Evolutionary conservation across 2,888 invertebrate species (phyloP), one percentile per base, ranked within the genome.

Genomic region (Caenorhabditis panamensis): DNA sequence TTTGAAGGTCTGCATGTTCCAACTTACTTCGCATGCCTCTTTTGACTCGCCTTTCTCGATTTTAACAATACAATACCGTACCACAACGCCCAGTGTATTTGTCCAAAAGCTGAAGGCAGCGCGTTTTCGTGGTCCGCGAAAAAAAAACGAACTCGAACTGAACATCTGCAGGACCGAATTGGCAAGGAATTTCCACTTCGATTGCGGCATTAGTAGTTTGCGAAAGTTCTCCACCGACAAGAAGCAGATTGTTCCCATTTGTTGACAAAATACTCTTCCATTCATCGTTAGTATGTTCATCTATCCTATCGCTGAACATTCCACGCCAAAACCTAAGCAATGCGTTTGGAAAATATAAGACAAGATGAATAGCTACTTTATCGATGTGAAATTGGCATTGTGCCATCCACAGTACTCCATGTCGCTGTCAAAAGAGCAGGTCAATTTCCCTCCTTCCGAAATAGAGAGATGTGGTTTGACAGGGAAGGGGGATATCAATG

Each of bases 361-460:
- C 16, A 41, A 24, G n/a, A n/a, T n/a, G 8, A 22, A 11, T 20
- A n/a, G 20, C 26, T 20, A 81, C 72, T 77, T 81, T 31, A 77
- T 49, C 11, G 56, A 44, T 3, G 72, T 72, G 18, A 63, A 53
- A n/a, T 53, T 49, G 2, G 77, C 80, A 77, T 86, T 84, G 61
- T 87, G 84, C 89, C 89, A 89, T 22, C 86, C 82, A 73, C 89
- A 89, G 41, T 63, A 82, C 73, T 89, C 89, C 49, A 82, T 73
- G 11, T 80, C 75, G 47, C 80, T 71, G 54, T 89, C 89, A 61
- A 89, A 89, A n/a, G 80, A 77, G 53, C 89, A 89, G n/a, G 84
- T 84, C 13, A 86, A 71, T 44, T 83, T 75, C 24, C 88, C 88
- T 24, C 88, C 88, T 24, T 84, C 85, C 2, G 61, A 58, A 2